phyloP scores from a whole-genome alignment of 2,113 vertebrate species.

The Cairina moschata region DNA sequence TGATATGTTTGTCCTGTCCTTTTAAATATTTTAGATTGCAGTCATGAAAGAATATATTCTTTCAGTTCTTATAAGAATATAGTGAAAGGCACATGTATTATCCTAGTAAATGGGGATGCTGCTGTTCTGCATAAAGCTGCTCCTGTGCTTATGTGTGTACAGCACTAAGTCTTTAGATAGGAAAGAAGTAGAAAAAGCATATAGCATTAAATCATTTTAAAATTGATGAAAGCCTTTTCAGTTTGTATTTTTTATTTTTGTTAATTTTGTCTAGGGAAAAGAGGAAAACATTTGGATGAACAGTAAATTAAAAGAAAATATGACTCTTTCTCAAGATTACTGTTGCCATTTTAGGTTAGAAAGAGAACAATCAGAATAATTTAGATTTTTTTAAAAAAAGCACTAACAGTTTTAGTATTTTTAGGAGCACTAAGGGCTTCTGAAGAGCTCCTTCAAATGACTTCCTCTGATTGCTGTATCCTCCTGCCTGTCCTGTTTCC shows the following conservation, averaged over 20 bases:
- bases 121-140: slow-evolving; percentile 39
- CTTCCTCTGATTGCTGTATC: background rate
- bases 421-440: background rate
- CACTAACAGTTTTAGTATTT: background rate
- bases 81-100: background rate
- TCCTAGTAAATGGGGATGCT: background rate
- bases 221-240: slow-evolving; percentile 31
- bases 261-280: background rate
- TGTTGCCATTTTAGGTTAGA: background rate
- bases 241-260: background rate
- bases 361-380: background rate
- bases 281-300: background rate
- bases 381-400: background rate
- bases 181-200: background rate
- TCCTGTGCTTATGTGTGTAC: slow-evolving; percentile 37
- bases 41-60: slow-evolving; percentile 24
- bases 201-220: slow-evolving; percentile 35
- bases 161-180: background rate
- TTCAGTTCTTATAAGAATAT: background rate
- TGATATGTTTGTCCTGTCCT: background rate
- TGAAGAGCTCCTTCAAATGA: background rate
- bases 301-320: background rate
- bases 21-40: slow-evolving; percentile 4
- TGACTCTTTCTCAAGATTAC: background rate
- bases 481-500: background rate